Evolutionary conservation across 2,797 vertebrate genomes (phyloP).

Genomic region (Girardinus metallicus): DNA sequence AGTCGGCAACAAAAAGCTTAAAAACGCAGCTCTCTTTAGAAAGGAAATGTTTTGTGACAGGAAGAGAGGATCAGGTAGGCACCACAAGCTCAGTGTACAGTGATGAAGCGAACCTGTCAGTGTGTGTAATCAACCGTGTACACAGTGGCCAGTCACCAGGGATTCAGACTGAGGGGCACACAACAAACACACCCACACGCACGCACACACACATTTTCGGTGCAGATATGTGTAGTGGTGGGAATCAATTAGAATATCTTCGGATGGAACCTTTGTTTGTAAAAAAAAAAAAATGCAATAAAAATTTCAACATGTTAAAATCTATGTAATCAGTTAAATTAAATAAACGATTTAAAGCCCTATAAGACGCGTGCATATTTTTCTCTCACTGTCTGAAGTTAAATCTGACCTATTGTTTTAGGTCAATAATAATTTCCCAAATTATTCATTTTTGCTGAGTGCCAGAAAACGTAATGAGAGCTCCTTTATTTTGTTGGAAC

Average conservation of each 20-base stretch:
- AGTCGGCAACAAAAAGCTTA: slow-evolving; percentile 10
- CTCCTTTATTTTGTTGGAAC: not conserved
- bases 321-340: too few species aligned
- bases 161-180: slow-evolving; percentile 34
- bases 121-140: slow-evolving; percentile 67
- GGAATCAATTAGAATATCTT: too few species aligned
- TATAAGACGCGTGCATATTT: too few species aligned
- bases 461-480: too few species aligned
- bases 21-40: not conserved
- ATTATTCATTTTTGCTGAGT: too few species aligned
- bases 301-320: too few species aligned
- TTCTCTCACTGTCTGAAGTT: too few species aligned
- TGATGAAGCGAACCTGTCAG: slow-evolving; percentile 55
- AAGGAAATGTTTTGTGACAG: slow-evolving; percentile 15
- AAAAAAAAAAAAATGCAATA: too few species aligned
- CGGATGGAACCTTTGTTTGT: too few species aligned
- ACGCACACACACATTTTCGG: not conserved
- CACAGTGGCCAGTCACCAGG: slow-evolving; percentile 41
- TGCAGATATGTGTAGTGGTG: not conserved
- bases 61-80: slow-evolving; percentile 33
- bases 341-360: too few species aligned
- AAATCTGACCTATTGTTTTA: too few species aligned
- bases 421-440: too few species aligned
- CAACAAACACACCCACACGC: not conserved
- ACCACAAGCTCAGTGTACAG: slow-evolving; percentile 36